Evolutionary conservation across 1,140 invertebrate genomes (phyloP).

Genomic region (Metaphire vulgaris): DNA sequence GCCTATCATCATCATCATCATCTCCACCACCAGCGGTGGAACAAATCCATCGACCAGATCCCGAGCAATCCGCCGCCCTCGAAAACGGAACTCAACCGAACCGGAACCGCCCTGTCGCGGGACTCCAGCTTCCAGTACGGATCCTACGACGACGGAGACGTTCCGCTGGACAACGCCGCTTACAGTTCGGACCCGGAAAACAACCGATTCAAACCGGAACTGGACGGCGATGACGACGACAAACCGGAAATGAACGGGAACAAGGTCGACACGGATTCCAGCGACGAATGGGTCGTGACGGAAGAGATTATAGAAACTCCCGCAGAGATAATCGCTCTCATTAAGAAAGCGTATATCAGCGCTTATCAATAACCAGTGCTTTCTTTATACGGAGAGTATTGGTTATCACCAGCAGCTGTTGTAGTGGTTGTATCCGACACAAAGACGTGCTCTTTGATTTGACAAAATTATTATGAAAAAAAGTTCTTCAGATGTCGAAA

Average conservation of each 20-base stretch:
- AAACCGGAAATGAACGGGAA: neutral
- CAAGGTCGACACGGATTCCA: neutral
- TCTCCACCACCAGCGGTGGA: neutral
- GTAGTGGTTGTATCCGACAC: too few species aligned
- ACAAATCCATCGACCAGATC: neutral
- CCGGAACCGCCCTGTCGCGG: neutral
- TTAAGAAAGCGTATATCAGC: conserved; percentile 3
- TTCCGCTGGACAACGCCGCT: neutral
- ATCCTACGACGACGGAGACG: neutral
- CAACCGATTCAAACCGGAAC: neutral
- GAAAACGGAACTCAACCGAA: neutral
- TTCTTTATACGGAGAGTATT: too few species aligned
- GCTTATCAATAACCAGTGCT: too few species aligned
- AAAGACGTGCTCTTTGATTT: too few species aligned
- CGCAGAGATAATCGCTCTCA: conserved; percentile 16
- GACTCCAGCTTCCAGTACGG: neutral
- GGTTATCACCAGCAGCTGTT: too few species aligned
- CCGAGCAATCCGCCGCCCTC: too few species aligned
- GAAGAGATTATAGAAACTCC: conserved; percentile 23
- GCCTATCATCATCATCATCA: too few species aligned
- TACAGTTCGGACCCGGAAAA: neutral
- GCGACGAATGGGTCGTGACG: conserved; percentile 13
- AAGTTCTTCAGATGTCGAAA: too few species aligned
- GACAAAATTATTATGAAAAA: too few species aligned
- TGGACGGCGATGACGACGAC: neutral